Evolutionary conservation across 2,888 invertebrate species (phyloP), one percentile per base, ranked within the genome.

Genomic region (Eulithis prunata): DNA sequence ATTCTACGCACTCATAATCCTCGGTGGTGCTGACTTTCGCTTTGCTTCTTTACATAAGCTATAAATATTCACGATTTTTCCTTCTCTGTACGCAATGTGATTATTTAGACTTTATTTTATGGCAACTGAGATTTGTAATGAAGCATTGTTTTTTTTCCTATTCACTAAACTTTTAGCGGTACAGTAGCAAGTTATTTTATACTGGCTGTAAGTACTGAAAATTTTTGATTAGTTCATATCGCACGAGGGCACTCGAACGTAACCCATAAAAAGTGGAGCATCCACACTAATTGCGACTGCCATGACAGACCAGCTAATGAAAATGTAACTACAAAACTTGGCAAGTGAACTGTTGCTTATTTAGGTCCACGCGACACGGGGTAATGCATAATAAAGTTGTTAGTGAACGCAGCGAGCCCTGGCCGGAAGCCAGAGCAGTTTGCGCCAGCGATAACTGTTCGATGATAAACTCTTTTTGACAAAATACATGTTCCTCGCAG

Each of bases 311-410:
- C 77, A 79, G 81, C 87, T 89, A 87, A 90, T 89, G 88, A 90
- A 90, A 90, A 89, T 88, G 87, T 89, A 85, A 88, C 87, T 83
- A 81, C 80, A 73, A 85, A 89, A 91, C 86, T 91, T 91, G 91
- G 91, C 91, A 88, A 87, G 82, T 81, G 81, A 83, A 82, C 84
- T 83, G 84, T 84, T 86, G 85, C 87, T 89, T 90, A 90, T 90
- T 91, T 89, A 88, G 86, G 83, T 82, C 81, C 84, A 82, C 83
- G 81, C 82, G 81, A 85, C 84, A 79, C 80, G 75, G 80, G 81
- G 86, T 87, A 87, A 90, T 90, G 88, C 89, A 89, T 90, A 90
- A 89, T 90, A 90, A 90, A 90, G 87, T 86, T 88, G 88, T 87
- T 88, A 86, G 83, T 77, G 81, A 83, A 76, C 75, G 76, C 79